These are phyloP conservation scores for Anguilla rostrata DNA, from an alignment of 2,113 vertebrate species.

Conservation along the genomic window DNA sequence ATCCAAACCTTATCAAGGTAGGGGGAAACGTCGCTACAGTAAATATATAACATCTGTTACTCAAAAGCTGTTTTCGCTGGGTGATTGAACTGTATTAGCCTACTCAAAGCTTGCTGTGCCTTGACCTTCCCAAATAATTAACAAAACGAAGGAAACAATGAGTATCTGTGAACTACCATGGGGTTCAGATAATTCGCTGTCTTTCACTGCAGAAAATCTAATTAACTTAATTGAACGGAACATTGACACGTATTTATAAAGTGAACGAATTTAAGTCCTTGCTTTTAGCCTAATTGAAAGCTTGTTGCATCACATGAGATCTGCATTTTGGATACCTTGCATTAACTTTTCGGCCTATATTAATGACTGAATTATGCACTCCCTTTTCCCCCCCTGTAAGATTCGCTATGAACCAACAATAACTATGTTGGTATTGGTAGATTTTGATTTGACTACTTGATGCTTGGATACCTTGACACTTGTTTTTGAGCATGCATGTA, in stretches of 20 bases:
- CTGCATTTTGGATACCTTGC: not conserved
- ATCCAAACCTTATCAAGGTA: slow-evolving; percentile 80
- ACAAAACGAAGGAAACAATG: slow-evolving; percentile 53
- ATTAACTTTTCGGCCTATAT: not conserved
- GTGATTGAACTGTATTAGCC: too few species aligned
- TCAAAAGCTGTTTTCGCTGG: too few species aligned
- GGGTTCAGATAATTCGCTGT: slow-evolving; percentile 1
- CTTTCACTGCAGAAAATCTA: not conserved
- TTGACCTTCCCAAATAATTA: slow-evolving; percentile 56
- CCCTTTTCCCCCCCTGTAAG: not conserved
- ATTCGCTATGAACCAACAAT: too few species aligned
- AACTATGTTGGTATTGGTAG: not conserved
- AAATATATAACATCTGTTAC: not conserved
- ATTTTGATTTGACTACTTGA: not conserved
- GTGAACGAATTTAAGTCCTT: slow-evolving; percentile 8
- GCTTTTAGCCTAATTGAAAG: slow-evolving; percentile 7
- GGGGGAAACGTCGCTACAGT: slow-evolving; percentile 18
- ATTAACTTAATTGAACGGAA: slow-evolving; percentile 17
- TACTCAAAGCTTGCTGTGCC: slow-evolving; percentile 16
- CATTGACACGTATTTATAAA: slow-evolving; percentile 21
- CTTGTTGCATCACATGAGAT: slow-evolving; percentile 2
- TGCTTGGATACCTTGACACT: too few species aligned
- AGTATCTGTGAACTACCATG: slow-evolving; percentile 50
- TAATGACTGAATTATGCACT: not conserved
- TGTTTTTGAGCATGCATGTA: too few species aligned